These are phyloP conservation scores for Alligator mississippiensis DNA, from an alignment of 2,113 vertebrate species.

Conservation along the genomic window DNA sequence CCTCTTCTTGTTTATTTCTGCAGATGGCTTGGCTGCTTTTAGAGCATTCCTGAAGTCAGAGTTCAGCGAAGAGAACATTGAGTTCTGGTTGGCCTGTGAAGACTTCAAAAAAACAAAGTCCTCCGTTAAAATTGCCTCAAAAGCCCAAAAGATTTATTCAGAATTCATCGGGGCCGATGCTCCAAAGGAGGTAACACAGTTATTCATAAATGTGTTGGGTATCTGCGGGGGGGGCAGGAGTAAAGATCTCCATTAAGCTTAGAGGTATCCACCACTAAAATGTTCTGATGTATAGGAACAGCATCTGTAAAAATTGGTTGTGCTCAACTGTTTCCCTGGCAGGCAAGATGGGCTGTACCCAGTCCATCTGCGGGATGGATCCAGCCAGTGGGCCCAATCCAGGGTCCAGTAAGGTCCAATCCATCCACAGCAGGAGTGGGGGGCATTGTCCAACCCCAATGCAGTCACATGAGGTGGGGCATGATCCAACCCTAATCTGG, in stretches of 20 bases:
- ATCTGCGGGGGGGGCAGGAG: neutral
- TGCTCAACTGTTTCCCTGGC: no score
- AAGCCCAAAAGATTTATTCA: conserved; percentile 88
- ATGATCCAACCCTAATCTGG: no score
- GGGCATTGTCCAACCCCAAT: no score
- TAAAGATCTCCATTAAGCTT: neutral
- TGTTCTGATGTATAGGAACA: neutral
- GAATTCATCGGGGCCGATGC: conserved; percentile 90
- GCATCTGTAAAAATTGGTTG: no score
- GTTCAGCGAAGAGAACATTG: conserved; percentile 97
- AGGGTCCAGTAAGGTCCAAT: no score
- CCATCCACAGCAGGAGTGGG: no score
- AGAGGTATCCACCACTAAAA: neutral
- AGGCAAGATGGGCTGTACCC: no score
- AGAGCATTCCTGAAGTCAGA: conserved; percentile 91
- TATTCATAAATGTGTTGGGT: neutral
- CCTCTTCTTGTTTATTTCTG: neutral
- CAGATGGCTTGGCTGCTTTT: conserved; percentile 91
- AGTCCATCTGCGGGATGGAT: no score
- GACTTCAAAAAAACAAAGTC: conserved; percentile 91
- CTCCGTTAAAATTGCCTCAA: conserved; percentile 83
- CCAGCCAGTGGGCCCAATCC: no score
- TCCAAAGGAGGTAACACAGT: conserved; percentile 86
- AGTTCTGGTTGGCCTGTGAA: conserved; percentile 94
- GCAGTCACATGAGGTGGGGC: no score